phyloP scores from a whole-genome alignment of 2,113 vertebrate genomes.

The Rhombomys opimus region DNA sequence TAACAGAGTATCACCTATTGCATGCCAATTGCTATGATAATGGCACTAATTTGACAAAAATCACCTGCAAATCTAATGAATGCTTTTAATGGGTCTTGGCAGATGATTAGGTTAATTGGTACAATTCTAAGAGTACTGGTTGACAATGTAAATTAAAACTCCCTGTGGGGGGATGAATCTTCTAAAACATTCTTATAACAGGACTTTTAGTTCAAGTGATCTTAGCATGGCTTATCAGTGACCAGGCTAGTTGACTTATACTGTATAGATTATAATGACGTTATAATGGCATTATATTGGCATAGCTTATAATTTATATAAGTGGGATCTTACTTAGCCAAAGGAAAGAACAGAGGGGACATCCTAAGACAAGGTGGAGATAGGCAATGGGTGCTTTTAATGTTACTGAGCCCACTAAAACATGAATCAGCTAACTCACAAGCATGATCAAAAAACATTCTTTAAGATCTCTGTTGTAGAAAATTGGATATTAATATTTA shows the following conservation, averaged over 20 bases:
- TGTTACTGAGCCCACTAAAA: not conserved
- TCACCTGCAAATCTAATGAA: not conserved
- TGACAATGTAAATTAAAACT: slow-evolving; percentile 43
- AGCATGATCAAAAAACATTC: not conserved
- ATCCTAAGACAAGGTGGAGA: not conserved
- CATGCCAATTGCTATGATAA: not conserved
- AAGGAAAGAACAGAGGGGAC: not conserved
- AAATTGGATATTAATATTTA: no score
- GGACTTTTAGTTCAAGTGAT: not conserved
- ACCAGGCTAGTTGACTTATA: not conserved
- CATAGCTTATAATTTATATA: not conserved
- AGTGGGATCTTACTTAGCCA: not conserved
- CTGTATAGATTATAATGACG: not conserved
- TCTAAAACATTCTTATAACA: slow-evolving; percentile 27
- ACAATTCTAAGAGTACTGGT: not conserved
- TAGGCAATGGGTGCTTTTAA: not conserved
- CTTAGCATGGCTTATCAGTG: not conserved
- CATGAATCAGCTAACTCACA: not conserved
- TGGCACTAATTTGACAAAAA: not conserved
- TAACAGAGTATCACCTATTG: not conserved
- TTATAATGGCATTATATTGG: no score
- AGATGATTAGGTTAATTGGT: not conserved
- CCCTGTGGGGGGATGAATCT: not conserved
- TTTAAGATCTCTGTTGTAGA: not conserved
- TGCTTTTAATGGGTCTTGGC: not conserved